These are phyloP conservation scores for Psammodynastes pulverulentus DNA, from an alignment of 2,113 vertebrate species.

Conservation along the genomic window DNA sequence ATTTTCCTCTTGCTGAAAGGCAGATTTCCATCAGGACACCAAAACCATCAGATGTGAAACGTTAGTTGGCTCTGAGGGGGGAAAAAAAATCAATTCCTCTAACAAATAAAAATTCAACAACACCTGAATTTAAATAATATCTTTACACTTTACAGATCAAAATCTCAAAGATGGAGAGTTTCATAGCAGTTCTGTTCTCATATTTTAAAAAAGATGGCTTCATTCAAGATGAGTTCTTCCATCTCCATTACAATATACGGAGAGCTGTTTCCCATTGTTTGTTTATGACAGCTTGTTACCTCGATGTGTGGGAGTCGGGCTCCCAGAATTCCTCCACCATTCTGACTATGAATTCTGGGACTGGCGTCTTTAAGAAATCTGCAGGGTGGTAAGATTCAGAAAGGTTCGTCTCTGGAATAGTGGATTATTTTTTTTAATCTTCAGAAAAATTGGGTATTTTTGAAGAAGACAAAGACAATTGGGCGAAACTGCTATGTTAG, in stretches of 20 bases:
- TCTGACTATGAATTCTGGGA: background rate
- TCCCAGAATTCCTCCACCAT: background rate
- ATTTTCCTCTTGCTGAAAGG: background rate
- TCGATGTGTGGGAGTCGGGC: background rate
- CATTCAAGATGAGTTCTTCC: background rate
- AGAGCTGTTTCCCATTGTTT: background rate
- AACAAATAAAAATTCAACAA: background rate
- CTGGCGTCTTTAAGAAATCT: background rate
- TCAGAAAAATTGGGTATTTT: background rate
- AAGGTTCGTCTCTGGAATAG: background rate
- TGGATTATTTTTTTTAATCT: background rate
- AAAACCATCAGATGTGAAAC: background rate
- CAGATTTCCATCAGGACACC: background rate
- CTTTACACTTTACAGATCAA: fast-evolving
- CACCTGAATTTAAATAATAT: fast-evolving
- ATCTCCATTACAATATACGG: background rate
- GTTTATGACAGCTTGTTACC: background rate
- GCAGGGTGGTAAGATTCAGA: background rate
- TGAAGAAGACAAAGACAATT: background rate
- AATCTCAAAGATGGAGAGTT: background rate
- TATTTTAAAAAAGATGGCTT: background rate
- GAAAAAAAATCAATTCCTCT: background rate
- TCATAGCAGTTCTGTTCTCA: fast-evolving
- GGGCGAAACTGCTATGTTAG: background rate
- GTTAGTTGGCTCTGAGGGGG: conserved; percentile 4